phyloP scores from a whole-genome alignment of 2,113 vertebrate species.

The Origma solitaria region DNA sequence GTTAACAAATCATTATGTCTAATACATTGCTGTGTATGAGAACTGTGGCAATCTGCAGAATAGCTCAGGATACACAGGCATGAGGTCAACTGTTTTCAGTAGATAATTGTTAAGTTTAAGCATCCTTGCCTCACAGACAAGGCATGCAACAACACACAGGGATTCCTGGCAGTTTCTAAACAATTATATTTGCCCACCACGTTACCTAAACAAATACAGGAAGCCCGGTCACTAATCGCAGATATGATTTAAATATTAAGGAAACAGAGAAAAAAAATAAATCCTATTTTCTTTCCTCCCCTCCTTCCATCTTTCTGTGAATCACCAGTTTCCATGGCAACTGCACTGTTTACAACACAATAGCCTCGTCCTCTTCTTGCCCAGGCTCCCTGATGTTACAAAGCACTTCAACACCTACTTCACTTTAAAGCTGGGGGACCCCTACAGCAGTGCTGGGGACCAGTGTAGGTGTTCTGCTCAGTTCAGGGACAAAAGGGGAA shows the following conservation, averaged over 20 bases:
- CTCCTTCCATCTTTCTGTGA: background rate
- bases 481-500: background rate
- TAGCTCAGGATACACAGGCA: constrained; percentile 14
- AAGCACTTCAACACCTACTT: background rate
- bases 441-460: background rate
- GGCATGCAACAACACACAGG: constrained; percentile 18
- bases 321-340: background rate
- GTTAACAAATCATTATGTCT: constrained; percentile 42
- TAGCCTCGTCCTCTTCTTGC: background rate
- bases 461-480: background rate
- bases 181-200: background rate
- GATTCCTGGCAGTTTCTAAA: background rate
- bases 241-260: background rate
- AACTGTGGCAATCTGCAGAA: constrained; percentile 16
- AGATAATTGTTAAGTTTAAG: constrained; percentile 43
- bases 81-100: constrained; percentile 63
- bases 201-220: constrained; percentile 6
- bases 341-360: background rate
- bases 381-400: background rate
- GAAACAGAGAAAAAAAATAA: background rate
- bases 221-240: background rate
- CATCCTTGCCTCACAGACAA: constrained; percentile 46
- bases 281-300: background rate
- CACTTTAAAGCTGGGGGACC: background rate
- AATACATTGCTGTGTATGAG: background rate